Evolutionary conservation across 2,797 vertebrate species (phyloP).

Genomic region (Phyllotis vaccarum): DNA sequence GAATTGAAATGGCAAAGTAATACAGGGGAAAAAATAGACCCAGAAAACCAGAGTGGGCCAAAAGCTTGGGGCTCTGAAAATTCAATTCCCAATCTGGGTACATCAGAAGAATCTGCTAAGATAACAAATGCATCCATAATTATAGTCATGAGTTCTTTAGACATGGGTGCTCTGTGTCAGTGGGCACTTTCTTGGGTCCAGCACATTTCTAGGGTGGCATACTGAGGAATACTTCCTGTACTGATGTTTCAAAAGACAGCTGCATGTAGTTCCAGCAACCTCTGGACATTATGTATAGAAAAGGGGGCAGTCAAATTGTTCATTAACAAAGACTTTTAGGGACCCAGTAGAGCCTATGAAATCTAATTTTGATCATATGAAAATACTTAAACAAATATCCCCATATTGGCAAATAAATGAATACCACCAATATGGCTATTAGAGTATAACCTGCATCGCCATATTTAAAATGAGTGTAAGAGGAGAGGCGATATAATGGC

Average conservation of each 20-base stretch:
- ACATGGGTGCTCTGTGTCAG: background rate
- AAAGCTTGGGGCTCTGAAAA: background rate
- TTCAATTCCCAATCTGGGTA: background rate
- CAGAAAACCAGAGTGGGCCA: background rate
- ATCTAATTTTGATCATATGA: background rate
- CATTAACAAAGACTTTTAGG: background rate
- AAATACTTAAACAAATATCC: slow-evolving; percentile 35
- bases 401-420: background rate
- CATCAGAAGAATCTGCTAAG: background rate
- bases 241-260: background rate
- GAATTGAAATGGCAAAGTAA: background rate
- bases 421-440: background rate
- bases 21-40: background rate
- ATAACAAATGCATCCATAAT: background rate
- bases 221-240: no score
- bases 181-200: background rate
- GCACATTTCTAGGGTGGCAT: background rate
- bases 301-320: background rate
- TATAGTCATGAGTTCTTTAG: background rate
- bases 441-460: background rate
- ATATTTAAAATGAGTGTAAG: background rate
- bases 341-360: background rate
- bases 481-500: background rate
- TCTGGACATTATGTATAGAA: background rate
- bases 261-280: rapidly evolving